A percentile compares a stretch with the other conserved stretches of the same genome.
phyloP scores from a whole-genome alignment of 1,140 invertebrate genomes.

The Leptinotarsa texana region DNA sequence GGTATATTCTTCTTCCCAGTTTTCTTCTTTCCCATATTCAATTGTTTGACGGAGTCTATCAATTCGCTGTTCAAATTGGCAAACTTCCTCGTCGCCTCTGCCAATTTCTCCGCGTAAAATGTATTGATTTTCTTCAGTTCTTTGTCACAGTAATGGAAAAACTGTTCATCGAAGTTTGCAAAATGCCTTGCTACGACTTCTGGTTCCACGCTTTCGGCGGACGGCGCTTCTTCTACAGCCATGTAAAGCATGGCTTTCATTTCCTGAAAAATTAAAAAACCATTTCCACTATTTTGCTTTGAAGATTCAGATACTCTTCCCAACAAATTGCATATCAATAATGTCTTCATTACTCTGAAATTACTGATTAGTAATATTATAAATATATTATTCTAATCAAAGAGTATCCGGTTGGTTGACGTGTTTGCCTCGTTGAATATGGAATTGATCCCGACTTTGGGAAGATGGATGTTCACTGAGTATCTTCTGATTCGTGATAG shows the following conservation, averaged over 20 bases:
- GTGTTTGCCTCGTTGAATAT: too few species aligned
- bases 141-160: slow-evolving; percentile 84
- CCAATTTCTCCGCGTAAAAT: slow-evolving; percentile 88
- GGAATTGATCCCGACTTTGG: too few species aligned
- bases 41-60: slow-evolving; percentile 60
- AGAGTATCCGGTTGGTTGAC: too few species aligned
- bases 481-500: too few species aligned
- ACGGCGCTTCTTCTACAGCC: slow-evolving; percentile 73
- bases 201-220: slow-evolving; percentile 68
- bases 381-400: too few species aligned
- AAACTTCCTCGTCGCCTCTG: slow-evolving; percentile 83
- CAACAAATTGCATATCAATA: too few species aligned
- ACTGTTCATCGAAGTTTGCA: slow-evolving; percentile 82
- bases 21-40: slow-evolving; percentile 55
- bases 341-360: too few species aligned
- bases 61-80: slow-evolving; percentile 75
- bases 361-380: too few species aligned
- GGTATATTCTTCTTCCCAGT: slow-evolving; percentile 59
- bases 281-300: background rate
- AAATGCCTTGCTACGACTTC: slow-evolving; percentile 73
- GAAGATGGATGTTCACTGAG: too few species aligned
- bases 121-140: slow-evolving; percentile 87
- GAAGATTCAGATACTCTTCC: background rate
- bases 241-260: slow-evolving; percentile 77
- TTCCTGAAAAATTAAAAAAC: slow-evolving; percentile 59